Conservation (phyloP, 2,797 vertebrate species). For the Odontamblyopus lacepedii region DNA sequence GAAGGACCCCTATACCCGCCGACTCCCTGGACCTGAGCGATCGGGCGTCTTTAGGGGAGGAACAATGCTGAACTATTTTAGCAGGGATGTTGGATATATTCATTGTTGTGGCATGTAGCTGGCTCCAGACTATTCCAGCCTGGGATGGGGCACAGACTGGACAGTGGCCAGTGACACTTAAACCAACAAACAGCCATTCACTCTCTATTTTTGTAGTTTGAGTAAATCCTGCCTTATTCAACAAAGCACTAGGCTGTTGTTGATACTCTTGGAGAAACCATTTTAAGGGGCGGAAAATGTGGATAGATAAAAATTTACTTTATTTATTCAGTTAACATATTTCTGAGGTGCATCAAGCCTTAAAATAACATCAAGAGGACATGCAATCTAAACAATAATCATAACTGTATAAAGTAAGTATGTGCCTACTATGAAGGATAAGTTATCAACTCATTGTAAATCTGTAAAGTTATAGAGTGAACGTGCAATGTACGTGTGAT, state of each 20-base stretch:
- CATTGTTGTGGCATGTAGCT: not conserved
- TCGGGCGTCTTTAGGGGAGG: constrained; percentile 66
- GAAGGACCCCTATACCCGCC: constrained; percentile 62
- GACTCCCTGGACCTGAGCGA: constrained; percentile 68
- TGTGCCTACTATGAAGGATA: constrained; percentile 43
- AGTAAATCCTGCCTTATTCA: constrained; percentile 58
- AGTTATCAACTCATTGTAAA: constrained; percentile 27
- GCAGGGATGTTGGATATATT: not conserved
- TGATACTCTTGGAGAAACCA: constrained; percentile 5
- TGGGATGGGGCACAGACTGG: not conserved
- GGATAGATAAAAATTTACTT: not conserved
- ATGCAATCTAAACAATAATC: constrained; percentile 4
- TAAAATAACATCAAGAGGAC: constrained; percentile 32
- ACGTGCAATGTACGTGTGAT: constrained; percentile 17
- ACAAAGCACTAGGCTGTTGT: constrained; percentile 23
- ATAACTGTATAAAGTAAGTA: constrained; percentile 27
- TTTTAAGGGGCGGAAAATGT: not conserved
- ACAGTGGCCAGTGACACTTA: constrained; percentile 1
- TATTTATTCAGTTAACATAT: not conserved
- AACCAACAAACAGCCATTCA: not conserved
- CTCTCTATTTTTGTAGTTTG: not conserved
- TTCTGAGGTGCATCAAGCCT: constrained; percentile 45
- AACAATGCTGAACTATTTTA: constrained; percentile 63
- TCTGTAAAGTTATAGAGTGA: constrained; percentile 13
- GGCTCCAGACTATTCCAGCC: not conserved